A percentile compares a stretch with the other conserved stretches of the same genome.
phyloP scores from a whole-genome alignment of 2,888 invertebrate genomes.

The Artemia sp. region DNA sequence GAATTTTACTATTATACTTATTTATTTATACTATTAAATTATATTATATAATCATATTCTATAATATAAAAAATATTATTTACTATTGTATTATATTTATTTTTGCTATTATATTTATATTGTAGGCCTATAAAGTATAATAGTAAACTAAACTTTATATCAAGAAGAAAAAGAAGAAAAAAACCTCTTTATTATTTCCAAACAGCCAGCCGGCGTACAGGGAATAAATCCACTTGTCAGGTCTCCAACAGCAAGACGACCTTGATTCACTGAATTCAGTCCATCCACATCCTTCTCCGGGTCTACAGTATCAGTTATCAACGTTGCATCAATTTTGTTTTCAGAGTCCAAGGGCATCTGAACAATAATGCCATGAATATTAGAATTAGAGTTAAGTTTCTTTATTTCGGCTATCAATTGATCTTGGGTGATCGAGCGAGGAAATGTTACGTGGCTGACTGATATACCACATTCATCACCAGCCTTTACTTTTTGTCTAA shows the following conservation, averaged over 20 bases:
- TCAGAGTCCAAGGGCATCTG: slow-evolving; percentile 84
- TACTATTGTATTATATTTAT: too few species aligned
- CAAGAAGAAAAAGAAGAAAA: too few species aligned
- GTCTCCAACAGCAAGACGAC: slow-evolving; percentile 74
- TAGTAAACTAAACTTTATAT: not conserved
- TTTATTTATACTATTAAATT: not conserved
- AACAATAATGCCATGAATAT: slow-evolving; percentile 84
- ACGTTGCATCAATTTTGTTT: slow-evolving; percentile 63
- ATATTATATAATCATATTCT: not conserved
- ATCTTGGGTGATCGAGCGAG: slow-evolving; percentile 57
- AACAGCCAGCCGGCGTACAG: slow-evolving; percentile 88
- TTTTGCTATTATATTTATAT: not conserved
- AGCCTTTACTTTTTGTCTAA: slow-evolving; percentile 83
- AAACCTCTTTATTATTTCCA: slow-evolving; percentile 66
- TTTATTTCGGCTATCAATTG: slow-evolving; percentile 51
- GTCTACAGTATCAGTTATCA: slow-evolving; percentile 68
- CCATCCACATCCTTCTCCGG: slow-evolving; percentile 91
- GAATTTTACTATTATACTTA: not conserved
- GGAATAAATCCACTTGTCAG: slow-evolving; percentile 67
- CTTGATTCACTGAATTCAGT: slow-evolving; percentile 81
- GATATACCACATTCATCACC: slow-evolving; percentile 76
- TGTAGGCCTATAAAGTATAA: not conserved
- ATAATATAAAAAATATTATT: too few species aligned
- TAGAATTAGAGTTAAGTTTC: slow-evolving; percentile 60
- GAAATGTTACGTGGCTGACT: slow-evolving; percentile 59